Evolutionary conservation across 1,140 invertebrate species (phyloP).

Genomic region (Pygmarrhopalites habei): DNA sequence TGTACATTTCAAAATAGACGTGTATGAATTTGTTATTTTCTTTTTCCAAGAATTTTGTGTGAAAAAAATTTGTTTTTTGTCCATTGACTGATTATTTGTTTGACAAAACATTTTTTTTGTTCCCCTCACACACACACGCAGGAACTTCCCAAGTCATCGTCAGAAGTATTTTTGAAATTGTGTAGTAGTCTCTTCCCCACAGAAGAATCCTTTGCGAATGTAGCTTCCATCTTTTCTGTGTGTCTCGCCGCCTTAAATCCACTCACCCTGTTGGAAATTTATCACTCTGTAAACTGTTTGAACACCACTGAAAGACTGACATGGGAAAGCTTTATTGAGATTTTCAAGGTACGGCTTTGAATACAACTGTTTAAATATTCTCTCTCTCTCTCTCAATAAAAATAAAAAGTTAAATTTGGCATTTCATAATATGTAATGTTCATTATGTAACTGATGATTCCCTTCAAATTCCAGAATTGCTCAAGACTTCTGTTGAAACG

Average conservation of each 20-base stretch:
- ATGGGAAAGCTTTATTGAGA: slow-evolving; percentile 82
- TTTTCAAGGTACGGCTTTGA: slow-evolving; percentile 68
- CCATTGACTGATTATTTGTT: no score
- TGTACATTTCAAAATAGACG: no score
- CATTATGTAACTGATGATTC: no score
- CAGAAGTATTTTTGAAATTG: slow-evolving; percentile 85
- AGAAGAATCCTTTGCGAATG: slow-evolving; percentile 78
- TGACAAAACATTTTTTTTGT: no score
- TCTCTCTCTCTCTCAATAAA: no score
- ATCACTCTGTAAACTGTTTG: slow-evolving; percentile 83
- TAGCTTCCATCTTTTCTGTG: slow-evolving; percentile 71
- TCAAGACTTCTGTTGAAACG: slow-evolving; percentile 78
- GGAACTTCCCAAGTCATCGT: slow-evolving; percentile 77
- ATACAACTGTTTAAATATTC: no score
- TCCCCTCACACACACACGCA: no score
- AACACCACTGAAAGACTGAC: slow-evolving; percentile 65
- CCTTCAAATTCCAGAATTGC: slow-evolving; percentile 44
- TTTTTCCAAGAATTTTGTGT: no score
- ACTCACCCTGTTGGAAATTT: slow-evolving; percentile 81
- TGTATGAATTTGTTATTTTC: no score
- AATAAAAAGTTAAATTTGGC: no score
- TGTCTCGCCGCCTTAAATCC: slow-evolving; percentile 85
- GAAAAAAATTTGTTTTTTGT: no score
- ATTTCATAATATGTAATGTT: no score
- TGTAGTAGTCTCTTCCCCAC: slow-evolving; percentile 91